A percentile compares a stretch with the other conserved stretches of the same genome.
Evolutionary conservation across 2,113 vertebrate genomes (phyloP).

Genomic region (Toxotes chatareus): DNA sequence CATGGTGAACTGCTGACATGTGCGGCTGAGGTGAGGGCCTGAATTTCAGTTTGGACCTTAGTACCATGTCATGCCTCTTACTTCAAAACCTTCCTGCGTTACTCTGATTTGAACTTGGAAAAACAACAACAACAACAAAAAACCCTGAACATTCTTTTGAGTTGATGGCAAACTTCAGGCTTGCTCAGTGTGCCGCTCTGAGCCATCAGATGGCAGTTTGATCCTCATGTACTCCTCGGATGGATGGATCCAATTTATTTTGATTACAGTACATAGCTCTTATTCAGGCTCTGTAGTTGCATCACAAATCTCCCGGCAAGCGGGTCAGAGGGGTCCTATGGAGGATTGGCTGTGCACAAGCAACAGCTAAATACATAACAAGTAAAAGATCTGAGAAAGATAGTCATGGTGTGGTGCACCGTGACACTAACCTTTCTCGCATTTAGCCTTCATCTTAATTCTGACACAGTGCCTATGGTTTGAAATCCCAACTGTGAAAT

Average conservation of each 20-base stretch:
- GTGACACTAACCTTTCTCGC: neutral
- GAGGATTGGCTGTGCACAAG: neutral
- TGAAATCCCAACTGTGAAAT: neutral
- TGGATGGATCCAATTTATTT: constrained; percentile 36
- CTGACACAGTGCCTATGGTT: neutral
- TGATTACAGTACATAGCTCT: neutral
- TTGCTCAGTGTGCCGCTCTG: neutral
- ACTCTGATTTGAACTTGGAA: neutral
- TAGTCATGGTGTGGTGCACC: neutral
- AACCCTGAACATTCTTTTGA: neutral
- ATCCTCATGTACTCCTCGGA: constrained; percentile 9
- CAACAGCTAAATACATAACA: neutral
- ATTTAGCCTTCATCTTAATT: neutral
- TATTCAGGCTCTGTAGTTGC: neutral
- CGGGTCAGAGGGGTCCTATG: neutral
- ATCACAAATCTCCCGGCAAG: neutral
- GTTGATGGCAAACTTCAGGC: neutral
- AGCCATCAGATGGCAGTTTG: neutral
- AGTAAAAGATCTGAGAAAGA: neutral
- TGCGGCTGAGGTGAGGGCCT: neutral
- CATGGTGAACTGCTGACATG: neutral
- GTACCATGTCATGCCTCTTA: neutral
- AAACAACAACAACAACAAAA: too few relatives aligned
- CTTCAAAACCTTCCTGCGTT: neutral
- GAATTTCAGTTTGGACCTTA: constrained; percentile 25